Base-by-base conservation (phyloP, 2,888 invertebrate genomes). In the Nasonovia ribisnigri region DNA sequence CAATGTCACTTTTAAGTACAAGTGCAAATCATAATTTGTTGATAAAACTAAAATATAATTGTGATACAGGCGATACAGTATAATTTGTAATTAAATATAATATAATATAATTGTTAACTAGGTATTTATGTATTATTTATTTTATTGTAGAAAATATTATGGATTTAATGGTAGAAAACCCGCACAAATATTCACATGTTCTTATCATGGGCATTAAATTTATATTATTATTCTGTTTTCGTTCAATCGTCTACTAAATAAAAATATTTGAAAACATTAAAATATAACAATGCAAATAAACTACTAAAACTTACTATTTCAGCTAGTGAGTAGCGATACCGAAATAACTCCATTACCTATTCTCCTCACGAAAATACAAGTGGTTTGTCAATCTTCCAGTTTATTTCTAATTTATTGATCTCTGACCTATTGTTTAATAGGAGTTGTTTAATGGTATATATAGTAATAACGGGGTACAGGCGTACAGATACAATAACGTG, bases 331-430 rank as follows among this genome's bases (percentile, higher is more conserved):
- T n/a, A 60, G n/a, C 4, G 13, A n/a, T 4, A n/a, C 60, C 10
- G 43, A 84, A 84, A 84, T 84, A 84, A 84, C 43, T 84, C 10
- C 24, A 43, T 51, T 51, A 51, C 16, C 51, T 3, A 51, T 51
- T 46, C 24, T 36, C 1, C 13, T 20, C 36, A 36, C 24, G 10
- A 26, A 86, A 51, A 43, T 46, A 57, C 57, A 43, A 43, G 24
- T 16, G 24, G 46, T 48, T 67, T 43, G 26, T 67, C 36, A 26
- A 67, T 26, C 29, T 48, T 13, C 48, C 42, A 92, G n/a, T 51
- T 36, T 92, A 92, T 92, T 92, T 92, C 60, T 46, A 92, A 92
- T 60, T n/a, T 84, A 0, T 57, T 60, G 86, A 60, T 57, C 86
- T 43, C 29, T 84, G 84, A 54, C 91, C 48, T n/a, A 29, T 36